Evolutionary conservation across 1,140 invertebrate species (phyloP).

Genomic region (Drosophila willistoni): DNA sequence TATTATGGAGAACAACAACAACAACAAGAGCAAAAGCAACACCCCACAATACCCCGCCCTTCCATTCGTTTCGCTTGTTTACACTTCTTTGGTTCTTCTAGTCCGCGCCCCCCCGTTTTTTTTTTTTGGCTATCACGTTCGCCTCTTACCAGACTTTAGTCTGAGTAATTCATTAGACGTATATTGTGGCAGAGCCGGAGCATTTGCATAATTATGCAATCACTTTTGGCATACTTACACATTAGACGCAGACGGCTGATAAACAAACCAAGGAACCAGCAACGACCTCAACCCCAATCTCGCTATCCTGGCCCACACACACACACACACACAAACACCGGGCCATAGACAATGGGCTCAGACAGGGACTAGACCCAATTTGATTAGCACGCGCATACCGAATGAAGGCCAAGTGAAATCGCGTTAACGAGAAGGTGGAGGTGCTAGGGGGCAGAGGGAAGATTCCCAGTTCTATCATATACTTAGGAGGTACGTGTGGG

Average conservation of each 20-base stretch:
- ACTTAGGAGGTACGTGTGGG: constrained; percentile 46
- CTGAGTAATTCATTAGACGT: constrained; percentile 76
- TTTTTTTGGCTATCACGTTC: constrained; percentile 36
- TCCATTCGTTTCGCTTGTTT: constrained; percentile 28
- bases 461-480: not conserved
- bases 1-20: constrained; percentile 33
- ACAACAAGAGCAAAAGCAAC: not conserved
- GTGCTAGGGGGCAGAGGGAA: not conserved
- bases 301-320: constrained; percentile 20
- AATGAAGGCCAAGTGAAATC: constrained; percentile 59
- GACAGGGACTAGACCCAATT: constrained; percentile 79
- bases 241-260: constrained; percentile 76
- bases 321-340: constrained; percentile 15
- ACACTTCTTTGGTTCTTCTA: constrained; percentile 3
- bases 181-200: constrained; percentile 61
- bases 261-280: constrained; percentile 49
- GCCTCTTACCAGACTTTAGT: constrained; percentile 24
- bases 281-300: constrained; percentile 14
- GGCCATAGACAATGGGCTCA: constrained; percentile 52
- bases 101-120: not conserved
- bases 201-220: constrained; percentile 81
- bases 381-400: constrained; percentile 70
- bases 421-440: constrained; percentile 15
- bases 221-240: constrained; percentile 79
- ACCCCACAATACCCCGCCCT: not conserved